A percentile compares a stretch with the other conserved stretches of the same genome.
These are phyloP conservation scores for Copidosoma floridanum DNA, from an alignment of 1,140 invertebrate species.

Conservation along the genomic window DNA sequence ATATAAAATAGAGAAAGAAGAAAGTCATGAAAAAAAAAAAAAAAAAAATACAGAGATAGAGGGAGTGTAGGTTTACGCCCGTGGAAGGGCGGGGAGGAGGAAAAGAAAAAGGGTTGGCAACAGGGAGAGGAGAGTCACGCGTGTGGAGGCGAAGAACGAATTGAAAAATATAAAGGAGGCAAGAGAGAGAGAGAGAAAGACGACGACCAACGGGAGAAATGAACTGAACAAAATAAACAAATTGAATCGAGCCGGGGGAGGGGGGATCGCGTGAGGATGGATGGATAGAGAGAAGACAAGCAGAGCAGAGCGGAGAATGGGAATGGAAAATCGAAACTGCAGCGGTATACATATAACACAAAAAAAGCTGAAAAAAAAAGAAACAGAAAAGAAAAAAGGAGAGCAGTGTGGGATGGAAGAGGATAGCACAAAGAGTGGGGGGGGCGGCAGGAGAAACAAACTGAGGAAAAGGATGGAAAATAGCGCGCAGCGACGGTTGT, in stretches of 20 bases:
- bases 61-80: neutral
- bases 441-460: neutral
- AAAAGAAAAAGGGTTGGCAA: neutral
- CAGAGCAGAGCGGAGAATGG: neutral
- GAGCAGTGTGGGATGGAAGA: neutral
- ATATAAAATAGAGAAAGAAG: too few relatives aligned
- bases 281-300: neutral
- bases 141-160: neutral
- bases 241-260: slow-evolving; percentile 13
- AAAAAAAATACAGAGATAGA: too few relatives aligned
- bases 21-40: too few relatives aligned
- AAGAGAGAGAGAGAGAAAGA: neutral
- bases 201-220: slow-evolving; percentile 11
- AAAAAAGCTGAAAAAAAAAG: neutral
- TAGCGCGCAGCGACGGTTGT: neutral
- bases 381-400: neutral
- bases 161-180: slow-evolving; percentile 15
- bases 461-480: slow-evolving; percentile 20
- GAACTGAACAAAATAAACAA: slow-evolving; percentile 23
- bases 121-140: neutral
- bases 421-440: neutral
- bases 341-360: too few relatives aligned
- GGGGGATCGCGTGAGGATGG: too few relatives aligned
- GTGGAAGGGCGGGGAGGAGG: neutral
- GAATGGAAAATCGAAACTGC: slow-evolving; percentile 22